Evolutionary conservation across 2,888 invertebrate species (phyloP).

Genomic region (Nematopogon swammerdamellus): DNA sequence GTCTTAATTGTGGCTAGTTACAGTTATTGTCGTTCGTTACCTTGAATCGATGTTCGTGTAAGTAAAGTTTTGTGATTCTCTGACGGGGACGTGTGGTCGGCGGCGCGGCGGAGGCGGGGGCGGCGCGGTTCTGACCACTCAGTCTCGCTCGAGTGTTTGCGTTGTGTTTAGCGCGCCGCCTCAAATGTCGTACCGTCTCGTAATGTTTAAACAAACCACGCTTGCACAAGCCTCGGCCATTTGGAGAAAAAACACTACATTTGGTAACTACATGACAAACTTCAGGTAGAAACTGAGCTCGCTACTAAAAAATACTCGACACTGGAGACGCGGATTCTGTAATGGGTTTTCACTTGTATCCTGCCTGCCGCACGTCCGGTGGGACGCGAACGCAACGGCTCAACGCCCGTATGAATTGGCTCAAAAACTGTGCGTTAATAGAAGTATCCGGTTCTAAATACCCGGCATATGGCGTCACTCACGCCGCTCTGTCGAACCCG

Average conservation of each 20-base stretch:
- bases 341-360: neutral
- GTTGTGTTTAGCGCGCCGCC: constrained; percentile 52
- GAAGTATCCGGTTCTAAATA: constrained; percentile 30
- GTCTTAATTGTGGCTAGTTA: constrained; percentile 44
- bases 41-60: constrained; percentile 25
- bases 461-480: constrained; percentile 29
- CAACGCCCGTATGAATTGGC: constrained; percentile 48
- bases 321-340: neutral
- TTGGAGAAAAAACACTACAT: constrained; percentile 47
- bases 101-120: neutral
- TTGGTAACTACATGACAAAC: constrained; percentile 19
- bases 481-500: no score
- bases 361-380: constrained; percentile 27
- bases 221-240: constrained; percentile 49
- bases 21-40: constrained; percentile 34
- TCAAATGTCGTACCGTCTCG: constrained; percentile 53
- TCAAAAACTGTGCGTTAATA: constrained; percentile 50
- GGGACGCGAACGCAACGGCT: constrained; percentile 19
- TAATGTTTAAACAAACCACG: constrained; percentile 52
- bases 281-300: neutral
- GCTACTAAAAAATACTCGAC: neutral
- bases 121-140: constrained; percentile 21
- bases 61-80: constrained; percentile 19
- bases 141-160: constrained; percentile 43
- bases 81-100: constrained; percentile 5